phyloP scores from a whole-genome alignment of 2,113 vertebrate species.

The Ailuropoda melanoleuca region DNA sequence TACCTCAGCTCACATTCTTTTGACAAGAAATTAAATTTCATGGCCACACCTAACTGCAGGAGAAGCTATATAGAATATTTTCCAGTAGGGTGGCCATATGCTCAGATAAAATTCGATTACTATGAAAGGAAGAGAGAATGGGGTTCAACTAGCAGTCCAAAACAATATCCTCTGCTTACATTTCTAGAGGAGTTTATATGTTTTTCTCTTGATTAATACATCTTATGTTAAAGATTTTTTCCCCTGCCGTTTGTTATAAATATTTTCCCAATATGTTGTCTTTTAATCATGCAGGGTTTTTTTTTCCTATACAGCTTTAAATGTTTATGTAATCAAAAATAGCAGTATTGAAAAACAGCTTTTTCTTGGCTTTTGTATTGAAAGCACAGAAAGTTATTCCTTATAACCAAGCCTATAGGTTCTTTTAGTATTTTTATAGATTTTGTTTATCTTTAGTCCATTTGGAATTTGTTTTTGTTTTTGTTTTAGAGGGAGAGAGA shows the following conservation, averaged over 20 bases:
- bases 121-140: background rate
- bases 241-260: background rate
- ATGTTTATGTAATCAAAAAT: background rate
- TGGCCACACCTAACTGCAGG: background rate
- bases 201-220: background rate
- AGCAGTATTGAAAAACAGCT: background rate
- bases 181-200: constrained; percentile 27
- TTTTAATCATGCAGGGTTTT: constrained; percentile 12
- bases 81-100: background rate
- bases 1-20: constrained; percentile 23
- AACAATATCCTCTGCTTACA: background rate
- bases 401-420: background rate
- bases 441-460: background rate
- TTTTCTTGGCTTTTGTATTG: background rate
- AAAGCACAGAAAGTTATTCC: background rate
- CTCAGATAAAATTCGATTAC: background rate
- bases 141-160: background rate
- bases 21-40: background rate
- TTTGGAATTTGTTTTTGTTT: constrained; percentile 24
- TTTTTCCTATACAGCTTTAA: background rate
- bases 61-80: background rate
- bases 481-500: background rate
- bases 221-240: background rate
- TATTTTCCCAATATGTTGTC: background rate
- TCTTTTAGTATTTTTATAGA: background rate